Conservation (phyloP, 2,797 vertebrate species). For the Eospalax fontanierii region DNA sequence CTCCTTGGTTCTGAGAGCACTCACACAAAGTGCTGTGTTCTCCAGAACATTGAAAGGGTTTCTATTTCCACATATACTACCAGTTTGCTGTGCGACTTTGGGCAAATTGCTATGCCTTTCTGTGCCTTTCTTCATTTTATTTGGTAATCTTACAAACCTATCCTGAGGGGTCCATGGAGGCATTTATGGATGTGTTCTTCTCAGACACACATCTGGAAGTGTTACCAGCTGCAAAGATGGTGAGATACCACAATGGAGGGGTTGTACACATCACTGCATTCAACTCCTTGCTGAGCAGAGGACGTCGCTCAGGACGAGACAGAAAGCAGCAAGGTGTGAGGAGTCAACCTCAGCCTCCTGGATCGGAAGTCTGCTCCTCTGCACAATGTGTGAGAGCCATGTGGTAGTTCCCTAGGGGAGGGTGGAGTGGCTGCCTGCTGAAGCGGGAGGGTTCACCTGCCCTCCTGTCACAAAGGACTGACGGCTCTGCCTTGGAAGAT, state of each 20-base stretch:
- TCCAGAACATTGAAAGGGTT: neutral
- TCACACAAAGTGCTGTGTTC: neutral
- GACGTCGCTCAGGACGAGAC: neutral
- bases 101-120: conserved; percentile 52
- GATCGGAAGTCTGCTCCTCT: neutral
- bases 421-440: neutral
- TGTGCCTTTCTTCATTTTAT: conserved; percentile 18
- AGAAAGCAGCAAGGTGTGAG: neutral
- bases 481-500: neutral
- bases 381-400: accelerated
- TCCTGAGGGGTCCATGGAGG: neutral
- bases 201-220: neutral
- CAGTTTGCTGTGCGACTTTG: conserved; percentile 67
- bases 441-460: neutral
- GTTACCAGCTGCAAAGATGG: neutral
- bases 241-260: neutral
- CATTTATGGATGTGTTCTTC: neutral
- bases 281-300: neutral
- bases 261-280: too few relatives aligned
- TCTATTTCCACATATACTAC: conserved; percentile 15
- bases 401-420: neutral
- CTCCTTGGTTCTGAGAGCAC: neutral
- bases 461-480: neutral
- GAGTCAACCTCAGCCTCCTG: neutral
- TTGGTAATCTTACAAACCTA: neutral